A percentile compares a stretch with the other conserved stretches of the same genome.
phyloP scores from a whole-genome alignment of 2,113 vertebrate genomes.

The Illadopsis cleaveri region DNA sequence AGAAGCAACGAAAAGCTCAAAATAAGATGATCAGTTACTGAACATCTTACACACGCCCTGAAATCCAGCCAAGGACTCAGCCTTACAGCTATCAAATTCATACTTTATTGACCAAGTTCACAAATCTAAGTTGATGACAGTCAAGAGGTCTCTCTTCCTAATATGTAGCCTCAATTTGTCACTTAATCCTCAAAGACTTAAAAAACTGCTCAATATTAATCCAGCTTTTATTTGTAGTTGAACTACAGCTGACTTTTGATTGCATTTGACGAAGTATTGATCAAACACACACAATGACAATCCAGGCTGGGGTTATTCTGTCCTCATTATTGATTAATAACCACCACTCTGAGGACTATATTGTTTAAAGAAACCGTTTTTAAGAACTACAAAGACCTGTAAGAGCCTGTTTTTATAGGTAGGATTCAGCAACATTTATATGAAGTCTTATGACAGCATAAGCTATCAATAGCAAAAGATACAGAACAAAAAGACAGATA shows the following conservation, averaged over 20 bases:
- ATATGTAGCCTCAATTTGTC: not conserved
- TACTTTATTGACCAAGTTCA: not conserved
- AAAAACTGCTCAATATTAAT: not conserved
- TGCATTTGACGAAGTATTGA: not conserved
- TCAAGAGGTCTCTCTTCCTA: not conserved
- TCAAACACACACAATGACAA: not conserved
- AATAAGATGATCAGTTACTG: not conserved
- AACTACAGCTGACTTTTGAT: not conserved
- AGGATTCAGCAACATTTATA: not conserved
- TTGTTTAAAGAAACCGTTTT: not conserved
- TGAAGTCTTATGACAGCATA: not conserved
- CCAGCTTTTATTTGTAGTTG: not conserved
- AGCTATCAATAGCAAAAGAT: not conserved
- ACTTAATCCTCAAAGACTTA: not conserved
- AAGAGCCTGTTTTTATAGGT: not conserved
- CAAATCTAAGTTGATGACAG: not conserved
- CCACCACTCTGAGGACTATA: not conserved
- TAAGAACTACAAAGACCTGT: not conserved
- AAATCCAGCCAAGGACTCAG: not conserved
- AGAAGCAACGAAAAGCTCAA: slow-evolving; percentile 2
- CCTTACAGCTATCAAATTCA: not conserved
- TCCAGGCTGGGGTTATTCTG: not conserved
- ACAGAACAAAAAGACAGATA: not conserved
- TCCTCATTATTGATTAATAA: not conserved
- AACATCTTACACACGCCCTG: not conserved